Percentiles rank a stretch among this genome's conserved stretches.
Conservation (phyloP, 2,113 vertebrate genomes). For the Petrocephalus microphthalmus region DNA sequence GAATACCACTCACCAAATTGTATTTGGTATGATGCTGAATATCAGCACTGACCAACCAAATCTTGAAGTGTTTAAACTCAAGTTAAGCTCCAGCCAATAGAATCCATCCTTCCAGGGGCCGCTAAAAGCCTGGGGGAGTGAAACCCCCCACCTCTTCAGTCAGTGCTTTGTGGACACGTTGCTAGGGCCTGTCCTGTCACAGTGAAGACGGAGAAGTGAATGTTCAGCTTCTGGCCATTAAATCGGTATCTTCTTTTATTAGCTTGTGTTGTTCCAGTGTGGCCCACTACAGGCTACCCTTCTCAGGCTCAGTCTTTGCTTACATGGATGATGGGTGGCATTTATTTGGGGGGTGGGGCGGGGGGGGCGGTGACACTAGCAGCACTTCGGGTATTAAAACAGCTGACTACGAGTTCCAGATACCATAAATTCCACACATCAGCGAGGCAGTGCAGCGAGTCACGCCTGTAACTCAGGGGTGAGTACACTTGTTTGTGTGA, state of each 20-base stretch:
- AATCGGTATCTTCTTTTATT: background rate
- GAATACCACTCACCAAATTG: background rate
- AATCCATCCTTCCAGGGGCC: background rate
- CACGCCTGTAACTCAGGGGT: background rate
- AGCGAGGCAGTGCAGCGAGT: background rate
- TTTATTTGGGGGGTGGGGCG: background rate
- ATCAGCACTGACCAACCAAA: background rate
- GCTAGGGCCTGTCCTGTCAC: background rate
- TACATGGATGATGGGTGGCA: background rate
- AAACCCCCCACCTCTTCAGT: background rate
- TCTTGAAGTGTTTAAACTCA: background rate
- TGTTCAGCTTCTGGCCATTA: background rate
- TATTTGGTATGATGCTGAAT: background rate
- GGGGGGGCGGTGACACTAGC: background rate
- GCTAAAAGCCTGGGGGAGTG: background rate
- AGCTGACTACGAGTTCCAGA: background rate
- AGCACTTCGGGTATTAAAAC: background rate
- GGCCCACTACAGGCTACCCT: background rate
- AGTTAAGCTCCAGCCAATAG: background rate
- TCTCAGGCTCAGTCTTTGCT: background rate
- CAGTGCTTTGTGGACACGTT: background rate
- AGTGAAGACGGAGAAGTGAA: background rate
- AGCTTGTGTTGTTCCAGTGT: background rate
- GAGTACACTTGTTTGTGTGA: background rate
- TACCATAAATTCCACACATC: background rate